These are phyloP conservation scores for Dascyllus trimaculatus DNA, from an alignment of 2,113 vertebrate genomes.

Conservation along the genomic window DNA sequence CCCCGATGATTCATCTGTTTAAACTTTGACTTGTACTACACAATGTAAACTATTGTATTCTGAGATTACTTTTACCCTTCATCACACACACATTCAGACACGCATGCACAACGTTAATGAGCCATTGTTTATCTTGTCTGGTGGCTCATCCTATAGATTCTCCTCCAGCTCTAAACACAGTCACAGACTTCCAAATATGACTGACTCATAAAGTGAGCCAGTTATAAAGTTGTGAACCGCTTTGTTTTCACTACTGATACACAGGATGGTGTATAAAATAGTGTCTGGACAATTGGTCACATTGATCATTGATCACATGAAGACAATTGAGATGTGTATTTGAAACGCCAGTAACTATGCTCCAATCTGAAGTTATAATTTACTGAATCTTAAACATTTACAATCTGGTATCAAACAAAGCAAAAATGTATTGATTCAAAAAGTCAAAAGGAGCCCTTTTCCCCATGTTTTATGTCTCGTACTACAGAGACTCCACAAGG, in stretches of 20 bases:
- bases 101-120: constrained; percentile 16
- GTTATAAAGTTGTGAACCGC: constrained; percentile 6
- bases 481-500: neutral
- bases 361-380: too few species aligned
- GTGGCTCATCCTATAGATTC: constrained; percentile 33
- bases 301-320: too few species aligned
- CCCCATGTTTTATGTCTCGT: neutral
- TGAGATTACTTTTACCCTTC: neutral
- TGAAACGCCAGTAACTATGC: too few species aligned
- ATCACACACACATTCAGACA: neutral
- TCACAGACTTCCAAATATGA: constrained; percentile 49
- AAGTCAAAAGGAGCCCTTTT: neutral
- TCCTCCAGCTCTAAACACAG: constrained; percentile 29
- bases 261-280: neutral
- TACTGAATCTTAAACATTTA: too few species aligned
- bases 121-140: constrained; percentile 42
- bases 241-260: neutral
- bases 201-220: constrained; percentile 8
- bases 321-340: too few species aligned
- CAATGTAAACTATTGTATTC: constrained; percentile 17
- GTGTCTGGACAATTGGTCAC: neutral
- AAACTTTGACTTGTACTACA: neutral
- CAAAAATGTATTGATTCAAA: neutral
- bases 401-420: neutral
- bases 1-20: constrained; percentile 18